A percentile compares a stretch with the other conserved stretches of the same genome.
Conservation (phyloP, 2,888 invertebrate genomes). For the Eupithecia subumbrata region DNA sequence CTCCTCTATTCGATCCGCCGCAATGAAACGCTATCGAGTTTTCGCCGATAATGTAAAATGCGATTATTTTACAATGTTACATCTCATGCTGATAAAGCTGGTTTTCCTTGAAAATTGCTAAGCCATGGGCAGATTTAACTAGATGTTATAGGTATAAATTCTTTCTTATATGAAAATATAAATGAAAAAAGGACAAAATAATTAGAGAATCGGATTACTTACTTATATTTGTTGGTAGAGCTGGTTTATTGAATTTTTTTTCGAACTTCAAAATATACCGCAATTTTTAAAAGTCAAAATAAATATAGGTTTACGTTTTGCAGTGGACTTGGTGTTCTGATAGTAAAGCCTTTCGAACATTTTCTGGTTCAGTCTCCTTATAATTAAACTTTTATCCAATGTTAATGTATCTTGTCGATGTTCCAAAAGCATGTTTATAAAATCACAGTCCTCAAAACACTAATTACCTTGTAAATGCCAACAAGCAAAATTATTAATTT, state of each 20-base stretch:
- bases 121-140: neutral
- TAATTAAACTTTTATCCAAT: too few relatives aligned
- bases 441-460: neutral
- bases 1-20: conserved; percentile 44
- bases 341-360: neutral
- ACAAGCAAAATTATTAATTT: neutral
- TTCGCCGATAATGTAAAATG: conserved; percentile 50
- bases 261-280: too few relatives aligned
- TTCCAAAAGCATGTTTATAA: neutral
- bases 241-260: too few relatives aligned
- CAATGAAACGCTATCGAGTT: conserved; percentile 58
- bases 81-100: conserved; percentile 25
- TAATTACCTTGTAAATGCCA: neutral
- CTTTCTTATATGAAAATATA: neutral
- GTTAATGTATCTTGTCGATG: neutral
- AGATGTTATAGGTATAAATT: neutral
- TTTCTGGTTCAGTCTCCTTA: neutral
- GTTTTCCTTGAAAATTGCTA: conserved; percentile 4
- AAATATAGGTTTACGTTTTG: neutral
- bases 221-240: neutral
- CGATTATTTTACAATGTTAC: conserved; percentile 19
- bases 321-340: neutral
- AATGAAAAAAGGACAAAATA: neutral
- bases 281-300: neutral
- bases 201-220: neutral